Base-by-base conservation (phyloP, 2,797 vertebrate species). In the Dendrocincla fuliginosa region DNA sequence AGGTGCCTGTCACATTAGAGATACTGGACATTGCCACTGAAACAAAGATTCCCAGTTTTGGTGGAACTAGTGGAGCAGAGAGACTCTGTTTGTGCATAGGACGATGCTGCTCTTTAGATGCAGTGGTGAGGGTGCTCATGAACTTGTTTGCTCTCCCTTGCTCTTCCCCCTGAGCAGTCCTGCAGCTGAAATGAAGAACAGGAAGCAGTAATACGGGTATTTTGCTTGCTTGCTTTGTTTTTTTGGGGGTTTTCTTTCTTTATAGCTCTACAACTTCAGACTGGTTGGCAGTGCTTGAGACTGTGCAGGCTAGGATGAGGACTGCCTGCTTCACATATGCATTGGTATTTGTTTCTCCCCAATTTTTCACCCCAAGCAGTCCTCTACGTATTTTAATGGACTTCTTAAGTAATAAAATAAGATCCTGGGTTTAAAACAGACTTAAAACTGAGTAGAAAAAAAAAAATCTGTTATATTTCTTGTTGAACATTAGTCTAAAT, bases 1-100 rank as follows among this genome's bases (percentile, higher is more conserved):
- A 80, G 32, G 15, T 92, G 81, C n/a, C 22, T 13, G 16, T 55
- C 63, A 17, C 10, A 4, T 42, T 41, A 63, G 47, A 61, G 33
- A 42, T 37, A 39, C 4, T 53, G 44, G 44, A 27, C 19, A 32
- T 55, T 0, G 0, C 30, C 16, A 33, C 63, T 84, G 56, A 81
- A 78, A 33, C 73, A 50, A 79, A 63, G 28, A 61, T 27, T 35
- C 20, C 5, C 10, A n/a, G n/a, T 64, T 78, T 86, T 56, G 28
- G n/a, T 65, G 37, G 55, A 20, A 9, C 9, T 52, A 13, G 30
- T 52, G 23, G 25, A 55, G 12, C 30, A 65, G 18, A 64, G 27
- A 42, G 30, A 14, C 22, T 55, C 17, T 6, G 1, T 53, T 53
- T 50, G 27, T 35, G 13, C 11, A 9, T 16, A 30, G 33, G 32